Evolutionary conservation across 2,113 vertebrate genomes (phyloP).

Genomic region (Scolopax mira): DNA sequence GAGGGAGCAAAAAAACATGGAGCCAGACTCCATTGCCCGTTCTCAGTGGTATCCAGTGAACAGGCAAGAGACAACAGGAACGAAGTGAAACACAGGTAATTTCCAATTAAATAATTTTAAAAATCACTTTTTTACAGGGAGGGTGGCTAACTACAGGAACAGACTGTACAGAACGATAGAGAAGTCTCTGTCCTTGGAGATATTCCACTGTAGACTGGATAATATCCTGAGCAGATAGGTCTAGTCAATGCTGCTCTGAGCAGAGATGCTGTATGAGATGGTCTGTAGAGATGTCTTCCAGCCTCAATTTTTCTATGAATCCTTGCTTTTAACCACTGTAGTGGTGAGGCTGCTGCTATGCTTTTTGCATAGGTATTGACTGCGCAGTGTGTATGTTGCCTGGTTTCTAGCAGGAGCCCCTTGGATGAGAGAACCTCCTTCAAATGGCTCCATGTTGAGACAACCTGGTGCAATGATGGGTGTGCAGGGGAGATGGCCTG

Average conservation of each 20-base stretch:
- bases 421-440: not conserved
- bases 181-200: not conserved
- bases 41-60: not conserved
- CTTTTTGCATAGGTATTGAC: not conserved
- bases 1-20: not conserved
- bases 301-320: not conserved
- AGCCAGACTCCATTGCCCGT: not conserved
- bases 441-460: not conserved
- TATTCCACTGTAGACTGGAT: not conserved
- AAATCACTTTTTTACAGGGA: fast-evolving
- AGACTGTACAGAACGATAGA: not conserved
- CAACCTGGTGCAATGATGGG: not conserved
- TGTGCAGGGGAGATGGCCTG: not conserved
- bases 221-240: not conserved
- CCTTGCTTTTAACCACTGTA: not conserved
- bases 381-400: not conserved
- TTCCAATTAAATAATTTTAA: not conserved
- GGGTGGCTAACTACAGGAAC: not conserved
- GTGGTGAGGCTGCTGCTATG: not conserved
- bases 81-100: not conserved
- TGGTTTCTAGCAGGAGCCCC: not conserved
- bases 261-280: not conserved
- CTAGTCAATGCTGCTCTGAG: not conserved
- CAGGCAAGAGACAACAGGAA: not conserved
- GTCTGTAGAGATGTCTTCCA: not conserved